Base-by-base conservation (phyloP, 2,797 vertebrate species). In the Todus mexicanus region DNA sequence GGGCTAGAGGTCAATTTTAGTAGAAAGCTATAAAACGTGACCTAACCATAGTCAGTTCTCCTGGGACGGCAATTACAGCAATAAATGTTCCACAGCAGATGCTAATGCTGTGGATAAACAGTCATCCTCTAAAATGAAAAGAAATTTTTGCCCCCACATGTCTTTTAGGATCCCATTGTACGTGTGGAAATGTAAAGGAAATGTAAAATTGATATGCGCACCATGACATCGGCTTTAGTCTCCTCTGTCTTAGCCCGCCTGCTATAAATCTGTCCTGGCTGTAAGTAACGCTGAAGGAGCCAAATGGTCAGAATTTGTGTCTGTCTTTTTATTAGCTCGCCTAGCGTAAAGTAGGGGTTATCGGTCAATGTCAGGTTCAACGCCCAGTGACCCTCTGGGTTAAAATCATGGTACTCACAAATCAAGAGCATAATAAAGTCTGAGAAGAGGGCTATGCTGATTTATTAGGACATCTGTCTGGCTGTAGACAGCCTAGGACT, bases 401-500 rank as follows among this genome's bases (percentile, higher is more conserved):
- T 95, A 96, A 86, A 92, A 90, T 12, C 68, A 7, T 45, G 96
- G 87, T 76, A 95, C 65, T 15, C 96, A 97, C 92, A 97, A 97
- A 96, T 97, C 95, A 96, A 47, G 76, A 66, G 31, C 57, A 84
- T 93, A 93, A 95, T 97, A 94, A 93, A 96, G 90, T 94, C 93
- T 95, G 93, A 95, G 94, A 84, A 96, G 92, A 87, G 83, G 71
- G 90, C 77, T 87, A 54, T 65, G 89, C 82, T 97, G 93, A 97
- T 97, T 97, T 97, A 97, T 86, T 89, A 38, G 92, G 91, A 96
- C 84, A 92, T 97, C 94, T 97, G 95, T 94, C 96, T 96, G 95
- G 85, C 83, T 97, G 60, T 7, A 89, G 88, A 85, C 90, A 96
- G 94, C 90, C 79, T 31, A 86, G 69, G 59, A 43, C 80, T 89